Evolutionary conservation across 2,888 invertebrate genomes (phyloP).

Genomic region (Pachycephus smyrnensis): DNA sequence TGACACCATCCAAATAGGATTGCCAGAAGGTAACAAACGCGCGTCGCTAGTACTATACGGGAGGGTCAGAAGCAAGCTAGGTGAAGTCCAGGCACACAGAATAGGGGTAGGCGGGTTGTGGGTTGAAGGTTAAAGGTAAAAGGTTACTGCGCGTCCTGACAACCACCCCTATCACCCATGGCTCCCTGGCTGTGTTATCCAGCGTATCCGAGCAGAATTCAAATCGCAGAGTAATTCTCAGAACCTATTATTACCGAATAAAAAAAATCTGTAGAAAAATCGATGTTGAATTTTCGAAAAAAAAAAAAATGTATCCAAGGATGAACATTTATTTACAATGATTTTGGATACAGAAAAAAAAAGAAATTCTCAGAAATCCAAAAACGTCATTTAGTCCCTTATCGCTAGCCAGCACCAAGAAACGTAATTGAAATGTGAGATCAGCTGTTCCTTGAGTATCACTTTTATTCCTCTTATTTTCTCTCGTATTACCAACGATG

Average conservation of each 20-base stretch:
- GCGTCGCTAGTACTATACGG: not conserved
- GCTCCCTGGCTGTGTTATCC: not conserved
- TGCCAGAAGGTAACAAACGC: not conserved
- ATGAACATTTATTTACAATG: not conserved
- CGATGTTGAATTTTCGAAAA: not conserved
- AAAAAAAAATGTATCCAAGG: not conserved
- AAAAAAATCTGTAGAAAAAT: too few species aligned
- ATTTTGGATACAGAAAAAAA: not conserved
- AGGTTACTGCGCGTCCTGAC: constrained; percentile 12
- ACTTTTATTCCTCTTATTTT: not conserved
- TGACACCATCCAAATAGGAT: not conserved
- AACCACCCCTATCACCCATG: not conserved
- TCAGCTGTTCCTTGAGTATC: not conserved
- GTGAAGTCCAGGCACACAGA: not conserved
- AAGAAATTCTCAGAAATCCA: not conserved
- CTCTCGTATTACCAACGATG: not conserved
- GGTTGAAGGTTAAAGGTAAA: constrained; percentile 24
- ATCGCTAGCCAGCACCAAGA: not conserved
- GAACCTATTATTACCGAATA: not conserved
- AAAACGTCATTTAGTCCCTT: not conserved
- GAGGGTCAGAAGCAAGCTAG: not conserved
- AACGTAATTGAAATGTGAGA: not conserved
- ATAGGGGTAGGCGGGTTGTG: not conserved
- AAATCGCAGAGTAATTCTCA: not conserved
- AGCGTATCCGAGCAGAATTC: not conserved